phyloP scores from a whole-genome alignment of 2,888 invertebrate genomes.

The Orthosia cruda region DNA sequence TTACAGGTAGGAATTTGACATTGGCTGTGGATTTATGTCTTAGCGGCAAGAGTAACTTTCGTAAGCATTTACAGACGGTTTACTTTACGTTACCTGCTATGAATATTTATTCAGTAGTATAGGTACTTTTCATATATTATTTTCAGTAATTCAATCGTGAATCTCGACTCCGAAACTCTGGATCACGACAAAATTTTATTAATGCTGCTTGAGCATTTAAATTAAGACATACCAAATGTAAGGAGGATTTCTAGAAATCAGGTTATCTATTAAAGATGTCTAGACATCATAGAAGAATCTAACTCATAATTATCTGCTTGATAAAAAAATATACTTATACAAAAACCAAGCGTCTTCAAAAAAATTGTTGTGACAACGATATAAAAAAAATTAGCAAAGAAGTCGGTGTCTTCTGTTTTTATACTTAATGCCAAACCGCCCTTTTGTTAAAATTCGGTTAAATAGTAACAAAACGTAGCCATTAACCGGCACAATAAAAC shows the following conservation, averaged over 20 bases:
- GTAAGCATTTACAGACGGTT: too few species aligned
- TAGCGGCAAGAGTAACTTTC: too few species aligned
- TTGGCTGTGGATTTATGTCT: too few species aligned
- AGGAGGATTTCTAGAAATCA: background rate
- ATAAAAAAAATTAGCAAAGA: background rate
- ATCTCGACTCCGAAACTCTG: background rate
- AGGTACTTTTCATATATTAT: background rate
- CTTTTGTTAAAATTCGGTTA: too few species aligned
- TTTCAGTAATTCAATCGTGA: background rate
- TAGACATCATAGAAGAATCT: background rate
- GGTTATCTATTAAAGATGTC: too few species aligned
- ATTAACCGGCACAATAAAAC: constrained; percentile 26
- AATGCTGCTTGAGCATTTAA: constrained; percentile 3
- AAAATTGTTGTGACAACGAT: background rate
- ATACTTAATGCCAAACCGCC: too few species aligned
- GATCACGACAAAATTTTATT: background rate
- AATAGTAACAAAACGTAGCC: background rate
- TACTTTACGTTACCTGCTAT: background rate
- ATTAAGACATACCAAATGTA: background rate
- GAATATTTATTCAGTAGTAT: too few species aligned
- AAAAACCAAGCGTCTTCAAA: background rate
- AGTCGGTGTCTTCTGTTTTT: too few species aligned
- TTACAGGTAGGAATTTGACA: too few species aligned
- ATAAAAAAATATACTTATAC: background rate
- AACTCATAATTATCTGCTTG: background rate